Percentiles rank a stretch among this genome's conserved stretches.
These are phyloP conservation scores for Ranitomeya variabilis DNA, from an alignment of 2,113 vertebrate genomes.

Conservation along the genomic window DNA sequence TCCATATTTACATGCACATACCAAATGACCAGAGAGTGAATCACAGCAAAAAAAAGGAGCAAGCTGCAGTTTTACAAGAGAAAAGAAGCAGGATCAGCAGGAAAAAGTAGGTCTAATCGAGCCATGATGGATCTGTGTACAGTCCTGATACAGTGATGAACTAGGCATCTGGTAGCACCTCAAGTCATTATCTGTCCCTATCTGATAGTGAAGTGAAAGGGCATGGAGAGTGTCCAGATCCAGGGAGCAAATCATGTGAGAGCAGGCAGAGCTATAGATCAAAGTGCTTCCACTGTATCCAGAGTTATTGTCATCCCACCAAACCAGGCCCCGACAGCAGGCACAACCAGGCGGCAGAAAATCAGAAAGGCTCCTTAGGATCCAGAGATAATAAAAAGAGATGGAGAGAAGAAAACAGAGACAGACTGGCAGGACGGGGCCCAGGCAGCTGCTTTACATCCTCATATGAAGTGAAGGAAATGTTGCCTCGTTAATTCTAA, in stretches of 20 bases:
- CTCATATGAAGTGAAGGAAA: slow-evolving; percentile 68
- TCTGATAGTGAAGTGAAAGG: slow-evolving; percentile 82
- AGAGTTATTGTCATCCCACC: slow-evolving; percentile 73
- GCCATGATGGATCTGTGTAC: slow-evolving; percentile 62
- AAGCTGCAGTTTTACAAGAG: slow-evolving; percentile 60
- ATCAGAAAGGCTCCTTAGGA: slow-evolving; percentile 78
- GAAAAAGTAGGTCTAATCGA: slow-evolving; percentile 66
- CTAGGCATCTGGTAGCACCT: slow-evolving; percentile 77
- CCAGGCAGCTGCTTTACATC: slow-evolving; percentile 75
- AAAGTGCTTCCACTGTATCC: slow-evolving; percentile 82
- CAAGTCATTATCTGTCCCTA: slow-evolving; percentile 75
- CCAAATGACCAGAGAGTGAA: not conserved
- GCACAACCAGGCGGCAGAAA: slow-evolving; percentile 75
- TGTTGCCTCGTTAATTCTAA: slow-evolving; percentile 71
- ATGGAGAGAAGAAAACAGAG: slow-evolving; percentile 74
- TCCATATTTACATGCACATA: slow-evolving; percentile 17
- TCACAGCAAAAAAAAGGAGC: not conserved
- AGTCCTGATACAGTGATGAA: slow-evolving; percentile 75
- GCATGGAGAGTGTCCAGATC: slow-evolving; percentile 87
- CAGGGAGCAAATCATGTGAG: slow-evolving; percentile 87
- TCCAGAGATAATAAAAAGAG: slow-evolving; percentile 81
- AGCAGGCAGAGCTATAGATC: slow-evolving; percentile 86
- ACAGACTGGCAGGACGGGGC: slow-evolving; percentile 71
- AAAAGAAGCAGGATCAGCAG: slow-evolving; percentile 60
- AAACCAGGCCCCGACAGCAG: slow-evolving; percentile 68